Base-by-base conservation (phyloP, 1,140 invertebrate species). In the Apis florea region DNA sequence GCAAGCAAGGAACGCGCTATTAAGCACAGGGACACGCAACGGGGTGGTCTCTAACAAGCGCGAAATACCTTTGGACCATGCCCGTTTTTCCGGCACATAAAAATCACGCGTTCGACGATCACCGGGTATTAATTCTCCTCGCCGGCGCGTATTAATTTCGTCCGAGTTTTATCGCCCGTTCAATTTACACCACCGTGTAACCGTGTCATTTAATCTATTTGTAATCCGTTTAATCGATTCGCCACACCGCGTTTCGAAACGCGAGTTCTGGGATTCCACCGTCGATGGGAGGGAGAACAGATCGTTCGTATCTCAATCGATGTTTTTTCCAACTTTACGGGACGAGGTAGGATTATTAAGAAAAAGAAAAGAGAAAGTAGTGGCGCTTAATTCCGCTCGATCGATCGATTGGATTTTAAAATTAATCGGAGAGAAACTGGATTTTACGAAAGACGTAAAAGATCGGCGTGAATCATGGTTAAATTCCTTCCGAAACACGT, bases 151-250 rank as follows among this genome's bases (percentile, higher is more conserved):
- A 67, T 54, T 54, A 40, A 59, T 69, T 21, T 78, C 21, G 21
- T 24, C 26, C 13, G 13, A 5, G 9, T 26, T 19, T 19, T 21
- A 24, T 13, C 15, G 17, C 1, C 11, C 10, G 4, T 49, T 1
- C 4, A 49, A 78, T 78, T 70, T 69, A 70, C 53, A 78, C 53
- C 58, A 19, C 24, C 58, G 58, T 21, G 21, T 51, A 53, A 79
- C 58, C 69, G 17, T 70, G 59, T 26, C 77, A 26, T 79, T 73
- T 53, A 73, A 79, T 79, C 68, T 21, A 79, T 79, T 72, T 26
- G 56, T 21, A 47, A 79, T 72, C 76, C 47, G 31, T 40, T 6
- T 6, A 6, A 47, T 79, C 77, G 64, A 74, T 79, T 73, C 21
- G 17, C 67, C 40, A 10, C 15, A 58, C 5, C 24, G 11, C 21